A percentile compares a stretch with the other conserved stretches of the same genome.
Evolutionary conservation across 2,888 invertebrate species (phyloP).

Genomic region (Diogma glabrata): DNA sequence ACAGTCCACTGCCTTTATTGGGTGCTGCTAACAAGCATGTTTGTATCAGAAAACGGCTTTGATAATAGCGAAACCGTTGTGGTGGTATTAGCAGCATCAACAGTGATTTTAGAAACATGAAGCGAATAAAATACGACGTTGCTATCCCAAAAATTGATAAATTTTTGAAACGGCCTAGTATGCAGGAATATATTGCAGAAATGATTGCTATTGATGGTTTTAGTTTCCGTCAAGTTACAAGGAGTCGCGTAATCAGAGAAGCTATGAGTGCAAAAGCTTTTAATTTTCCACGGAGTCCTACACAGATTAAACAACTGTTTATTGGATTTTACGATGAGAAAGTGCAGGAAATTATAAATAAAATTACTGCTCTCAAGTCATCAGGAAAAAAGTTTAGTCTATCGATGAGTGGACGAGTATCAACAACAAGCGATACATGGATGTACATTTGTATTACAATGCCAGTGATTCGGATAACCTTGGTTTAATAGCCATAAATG

Average conservation of each 20-base stretch:
- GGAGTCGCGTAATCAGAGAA: background rate
- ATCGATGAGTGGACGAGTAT: constrained; percentile 4
- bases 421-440: background rate
- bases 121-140: too few species aligned
- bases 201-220: background rate
- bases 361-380: background rate
- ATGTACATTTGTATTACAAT: background rate
- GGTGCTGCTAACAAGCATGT: too few species aligned
- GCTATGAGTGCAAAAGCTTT: background rate
- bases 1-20: too few species aligned
- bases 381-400: background rate
- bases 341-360: too few species aligned
- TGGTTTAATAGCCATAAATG: background rate
- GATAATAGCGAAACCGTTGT: background rate
- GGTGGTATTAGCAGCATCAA: too few species aligned
- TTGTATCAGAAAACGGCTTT: background rate
- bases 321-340: too few species aligned
- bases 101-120: too few species aligned
- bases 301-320: background rate
- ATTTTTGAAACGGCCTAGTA: too few species aligned
- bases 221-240: background rate
- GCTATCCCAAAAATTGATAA: too few species aligned
- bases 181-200: too few species aligned
- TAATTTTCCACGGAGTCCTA: background rate
- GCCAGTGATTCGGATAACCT: background rate